Evolutionary conservation across 2,888 invertebrate species (phyloP), one percentile per base, ranked within the genome.

Genomic region (Ichneumoninae sp.): DNA sequence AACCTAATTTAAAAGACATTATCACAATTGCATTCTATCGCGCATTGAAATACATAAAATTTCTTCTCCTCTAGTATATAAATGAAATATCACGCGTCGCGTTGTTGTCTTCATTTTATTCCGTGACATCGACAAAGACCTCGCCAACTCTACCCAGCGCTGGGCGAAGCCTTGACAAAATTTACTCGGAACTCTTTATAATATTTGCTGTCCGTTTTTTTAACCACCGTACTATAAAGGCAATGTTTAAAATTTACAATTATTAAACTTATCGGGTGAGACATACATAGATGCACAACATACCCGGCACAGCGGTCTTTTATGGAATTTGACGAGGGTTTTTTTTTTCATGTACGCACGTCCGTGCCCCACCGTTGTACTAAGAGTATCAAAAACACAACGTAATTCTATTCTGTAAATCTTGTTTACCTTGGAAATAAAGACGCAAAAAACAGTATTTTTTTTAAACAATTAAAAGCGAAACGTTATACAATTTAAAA

Each of bases 1-100:
- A 88, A 85, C 69, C 76, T 85, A 86, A 83, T 83, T 85, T 70
- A 79, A 78, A 85, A 83, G 83, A 86, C 86, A 87, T 85, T 88
- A 88, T 88, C 88, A 88, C 88, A 88, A 85, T 87, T 86, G 80
- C 82, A 83, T 85, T 44, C 86, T 83, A 80, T 85, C 83, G 84
- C 83, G 83, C 85, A 83, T 73, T 83, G 74, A 83, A 85, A 85
- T 86, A 83, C 75, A 79, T 77, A 83, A 83, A 83, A 83, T 85
- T 76, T 73, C 50, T 54, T 57, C 16, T 6, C 47, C 26, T 47
- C 68, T 63, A 69, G 33, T 47, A 10, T 83, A 78, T 73, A 79
- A 78, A 82, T 83, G 84, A 86, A 84, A 80, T 80, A 83, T 80
- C 71, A 75, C 81, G 80, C 77, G 60, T 73, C 60, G 60, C 26